Percentiles rank a stretch among this genome's conserved stretches.
These are phyloP conservation scores for Menura novaehollandiae DNA, from an alignment of 2,113 vertebrate species.

Conservation along the genomic window DNA sequence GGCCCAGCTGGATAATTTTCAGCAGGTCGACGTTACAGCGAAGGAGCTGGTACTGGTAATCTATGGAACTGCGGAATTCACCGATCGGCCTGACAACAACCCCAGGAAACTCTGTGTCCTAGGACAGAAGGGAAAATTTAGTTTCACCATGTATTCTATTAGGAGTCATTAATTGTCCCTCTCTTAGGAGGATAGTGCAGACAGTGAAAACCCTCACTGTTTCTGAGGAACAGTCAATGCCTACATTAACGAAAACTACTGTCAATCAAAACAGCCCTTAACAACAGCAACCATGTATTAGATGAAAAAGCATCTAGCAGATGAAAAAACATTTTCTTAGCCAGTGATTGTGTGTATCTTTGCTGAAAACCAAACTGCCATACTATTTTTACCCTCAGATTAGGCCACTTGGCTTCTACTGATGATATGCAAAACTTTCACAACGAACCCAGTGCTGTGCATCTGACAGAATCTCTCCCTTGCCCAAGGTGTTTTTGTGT, in stretches of 20 bases:
- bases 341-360: background rate
- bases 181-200: background rate
- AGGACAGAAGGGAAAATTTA: background rate
- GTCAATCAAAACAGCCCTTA: background rate
- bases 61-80: slow-evolving; percentile 96
- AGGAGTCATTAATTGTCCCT: background rate
- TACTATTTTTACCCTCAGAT: background rate
- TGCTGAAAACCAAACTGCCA: background rate
- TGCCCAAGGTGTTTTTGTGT: background rate
- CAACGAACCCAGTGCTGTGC: background rate
- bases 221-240: background rate
- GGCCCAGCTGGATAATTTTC: slow-evolving; percentile 97
- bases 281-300: background rate
- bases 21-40: slow-evolving; percentile 96
- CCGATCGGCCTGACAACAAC: slow-evolving; percentile 95
- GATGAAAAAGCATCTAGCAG: background rate
- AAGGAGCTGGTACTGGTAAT: slow-evolving; percentile 97
- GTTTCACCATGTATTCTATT: background rate
- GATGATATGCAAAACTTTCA: background rate
- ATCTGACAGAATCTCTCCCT: background rate
- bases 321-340: background rate
- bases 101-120: slow-evolving; percentile 98
- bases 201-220: background rate
- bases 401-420: background rate
- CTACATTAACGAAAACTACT: background rate